These are phyloP conservation scores for Antennarius maculatus DNA, from an alignment of 2,797 vertebrate genomes.

Conservation along the genomic window DNA sequence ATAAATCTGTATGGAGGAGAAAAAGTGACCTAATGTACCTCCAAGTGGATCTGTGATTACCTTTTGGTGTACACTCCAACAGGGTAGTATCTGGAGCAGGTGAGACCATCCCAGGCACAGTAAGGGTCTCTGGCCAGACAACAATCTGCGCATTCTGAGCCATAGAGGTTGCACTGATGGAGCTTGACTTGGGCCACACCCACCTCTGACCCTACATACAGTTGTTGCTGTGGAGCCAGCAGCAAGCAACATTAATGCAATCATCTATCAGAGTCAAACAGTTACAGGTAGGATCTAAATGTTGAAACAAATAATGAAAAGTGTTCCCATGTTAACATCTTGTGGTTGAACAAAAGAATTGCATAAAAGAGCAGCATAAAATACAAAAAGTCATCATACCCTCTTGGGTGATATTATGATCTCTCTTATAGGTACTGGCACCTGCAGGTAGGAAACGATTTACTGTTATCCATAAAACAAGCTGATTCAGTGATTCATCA, in stretches of 20 bases:
- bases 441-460: conserved; percentile 73
- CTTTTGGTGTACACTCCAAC: conserved; percentile 89
- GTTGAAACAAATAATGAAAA: conserved; percentile 2
- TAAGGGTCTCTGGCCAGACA: conserved; percentile 97
- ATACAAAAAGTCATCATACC: conserved; percentile 77
- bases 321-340: conserved; percentile 62
- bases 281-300: not conserved
- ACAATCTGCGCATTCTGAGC: conserved; percentile 93
- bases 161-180: conserved; percentile 95
- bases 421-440: conserved; percentile 87
- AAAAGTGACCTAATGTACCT: conserved; percentile 16
- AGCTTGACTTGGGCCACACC: conserved; percentile 90
- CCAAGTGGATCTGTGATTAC: conserved; percentile 68
- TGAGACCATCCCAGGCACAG: conserved; percentile 95
- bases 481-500: not conserved
- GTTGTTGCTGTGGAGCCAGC: conserved; percentile 87
- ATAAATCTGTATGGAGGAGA: conserved; percentile 6
- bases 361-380: conserved; percentile 22
- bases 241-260: not conserved
- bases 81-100: conserved; percentile 92
- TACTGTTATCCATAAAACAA: not conserved
- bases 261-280: conserved; percentile 2
- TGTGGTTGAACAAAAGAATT: conserved; percentile 65
- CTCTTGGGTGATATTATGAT: conserved; percentile 96
- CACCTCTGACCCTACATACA: conserved; percentile 90